These are phyloP conservation scores for Bolborhynchus lineola DNA, from an alignment of 2,113 vertebrate genomes.

Conservation along the genomic window DNA sequence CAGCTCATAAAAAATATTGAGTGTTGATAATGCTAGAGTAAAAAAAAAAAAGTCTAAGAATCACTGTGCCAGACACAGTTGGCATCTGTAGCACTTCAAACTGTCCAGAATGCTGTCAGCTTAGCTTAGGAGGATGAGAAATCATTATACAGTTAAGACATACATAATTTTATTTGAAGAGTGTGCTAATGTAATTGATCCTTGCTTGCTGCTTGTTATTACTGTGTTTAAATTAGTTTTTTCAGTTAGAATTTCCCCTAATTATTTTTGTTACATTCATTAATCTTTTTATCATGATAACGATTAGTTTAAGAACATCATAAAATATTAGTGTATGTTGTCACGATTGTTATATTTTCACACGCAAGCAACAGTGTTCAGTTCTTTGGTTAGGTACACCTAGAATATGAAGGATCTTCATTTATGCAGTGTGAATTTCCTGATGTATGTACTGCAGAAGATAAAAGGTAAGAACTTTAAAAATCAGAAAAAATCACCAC, in stretches of 20 bases:
- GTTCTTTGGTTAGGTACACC: slow-evolving; percentile 27
- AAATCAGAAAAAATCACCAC: neutral
- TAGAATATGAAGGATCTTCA: slow-evolving; percentile 35
- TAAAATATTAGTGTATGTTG: neutral
- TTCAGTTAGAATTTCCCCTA: neutral
- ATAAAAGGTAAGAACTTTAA: slow-evolving; percentile 6
- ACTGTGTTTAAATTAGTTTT: neutral
- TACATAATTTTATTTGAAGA: slow-evolving; percentile 11
- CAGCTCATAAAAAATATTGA: neutral
- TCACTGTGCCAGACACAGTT: neutral
- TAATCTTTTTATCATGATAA: neutral
- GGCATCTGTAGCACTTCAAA: neutral
- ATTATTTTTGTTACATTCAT: neutral
- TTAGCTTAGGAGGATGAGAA: neutral
- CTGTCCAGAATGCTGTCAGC: neutral
- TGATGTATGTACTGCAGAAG: neutral
- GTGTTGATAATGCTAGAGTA: neutral
- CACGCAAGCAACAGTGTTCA: neutral
- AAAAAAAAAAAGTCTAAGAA: neutral
- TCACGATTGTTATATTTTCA: neutral
- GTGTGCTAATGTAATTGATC: neutral
- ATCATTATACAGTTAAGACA: neutral
- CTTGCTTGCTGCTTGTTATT: neutral
- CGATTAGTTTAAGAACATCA: neutral
- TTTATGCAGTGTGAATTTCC: slow-evolving; percentile 27